Evolutionary conservation across 30 jellyfish, hydroid and myxozoan species (phyloP), one percentile per base, ranked within the genome.

Genomic region (Hydractinia symbiolongicarpus): DNA sequence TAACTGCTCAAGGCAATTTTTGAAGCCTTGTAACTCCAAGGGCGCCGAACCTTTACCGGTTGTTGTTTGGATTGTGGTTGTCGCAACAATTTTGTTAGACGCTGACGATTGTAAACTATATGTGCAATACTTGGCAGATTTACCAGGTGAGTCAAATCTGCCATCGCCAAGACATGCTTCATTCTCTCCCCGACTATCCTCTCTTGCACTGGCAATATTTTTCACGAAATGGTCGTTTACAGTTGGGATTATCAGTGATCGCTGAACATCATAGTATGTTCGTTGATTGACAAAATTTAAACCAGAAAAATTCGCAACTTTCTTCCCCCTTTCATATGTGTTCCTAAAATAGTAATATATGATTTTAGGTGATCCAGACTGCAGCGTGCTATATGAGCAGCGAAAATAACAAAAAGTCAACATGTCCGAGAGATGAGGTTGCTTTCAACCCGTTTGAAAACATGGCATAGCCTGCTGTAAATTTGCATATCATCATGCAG

Each of bases 121-220:
- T 49, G 80, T n/a, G 54, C 67, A 71, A 71, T 71, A 71, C 51
- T 71, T 71, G 1, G 80, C 67, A 7, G 80, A 71, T 50, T 71
- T 71, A n/a, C 80, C 68, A 19, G 80, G 80, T 20, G 66, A 71
- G 51, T 71, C 80, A 19, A 71, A 71, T 19, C 80, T 11, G 13
- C 80, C 67, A 53, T 71, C 80, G 51, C 78, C 78, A 15, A 67
- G 50, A 21, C n/a, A 19, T 15, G 61, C 80, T 8, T 49, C 17
- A 6, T 11, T 20, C 15, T 71, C 66, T 11, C 17, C n/a, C 44
- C 44, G 44, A 71, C 60, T 20, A 20, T 71, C 9, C 8, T 6
- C n/a, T 71, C 61, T 64, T n/a, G 74, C 74, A 64, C 52, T 51
- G 40, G 16, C 74, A 64, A 64, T 13, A 64, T 51, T 64, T 64